phyloP scores from a whole-genome alignment of 1,140 invertebrate genomes.

The Drosophila lini region DNA sequence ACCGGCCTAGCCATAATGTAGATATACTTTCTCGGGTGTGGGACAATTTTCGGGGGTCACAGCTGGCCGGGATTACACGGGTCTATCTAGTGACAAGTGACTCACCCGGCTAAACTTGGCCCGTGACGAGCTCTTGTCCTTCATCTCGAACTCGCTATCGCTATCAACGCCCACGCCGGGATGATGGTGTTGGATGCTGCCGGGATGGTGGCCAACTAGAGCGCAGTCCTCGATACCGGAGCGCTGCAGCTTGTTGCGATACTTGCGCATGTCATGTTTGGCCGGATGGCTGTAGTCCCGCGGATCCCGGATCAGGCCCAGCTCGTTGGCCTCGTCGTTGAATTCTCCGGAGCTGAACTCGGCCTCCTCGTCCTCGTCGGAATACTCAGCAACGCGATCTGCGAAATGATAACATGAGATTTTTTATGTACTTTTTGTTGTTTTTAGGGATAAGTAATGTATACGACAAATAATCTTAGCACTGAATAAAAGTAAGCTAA shows the following conservation, averaged over 20 bases:
- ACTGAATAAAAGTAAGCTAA: constrained; percentile 20
- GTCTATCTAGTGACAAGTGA: constrained; percentile 18
- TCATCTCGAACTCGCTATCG: constrained; percentile 86
- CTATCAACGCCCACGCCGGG: constrained; percentile 73
- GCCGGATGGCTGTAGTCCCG: constrained; percentile 76
- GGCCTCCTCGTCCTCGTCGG: constrained; percentile 88
- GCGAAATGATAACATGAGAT: constrained; percentile 26
- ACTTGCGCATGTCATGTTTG: constrained; percentile 84
- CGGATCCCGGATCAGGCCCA: constrained; percentile 69
- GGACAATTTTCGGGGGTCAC: constrained; percentile 24
- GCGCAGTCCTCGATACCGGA: constrained; percentile 80
- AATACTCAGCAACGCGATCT: constrained; percentile 88
- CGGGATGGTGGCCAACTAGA: constrained; percentile 70
- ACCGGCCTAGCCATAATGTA: constrained; percentile 46
- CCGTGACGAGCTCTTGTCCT: constrained; percentile 84
- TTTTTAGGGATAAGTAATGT: constrained; percentile 24
- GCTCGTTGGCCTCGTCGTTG: constrained; percentile 86
- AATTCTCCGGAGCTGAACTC: constrained; percentile 89
- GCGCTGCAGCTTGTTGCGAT: constrained; percentile 83
- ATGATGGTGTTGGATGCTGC: constrained; percentile 62
- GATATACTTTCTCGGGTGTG: constrained; percentile 15
- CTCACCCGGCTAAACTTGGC: constrained; percentile 84
- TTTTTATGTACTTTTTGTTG: not conserved
- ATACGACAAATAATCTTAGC: constrained; percentile 5
- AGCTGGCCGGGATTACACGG: constrained; percentile 57